Conservation (phyloP, 2,888 invertebrate species). For the Parasteatoda lunata region DNA sequence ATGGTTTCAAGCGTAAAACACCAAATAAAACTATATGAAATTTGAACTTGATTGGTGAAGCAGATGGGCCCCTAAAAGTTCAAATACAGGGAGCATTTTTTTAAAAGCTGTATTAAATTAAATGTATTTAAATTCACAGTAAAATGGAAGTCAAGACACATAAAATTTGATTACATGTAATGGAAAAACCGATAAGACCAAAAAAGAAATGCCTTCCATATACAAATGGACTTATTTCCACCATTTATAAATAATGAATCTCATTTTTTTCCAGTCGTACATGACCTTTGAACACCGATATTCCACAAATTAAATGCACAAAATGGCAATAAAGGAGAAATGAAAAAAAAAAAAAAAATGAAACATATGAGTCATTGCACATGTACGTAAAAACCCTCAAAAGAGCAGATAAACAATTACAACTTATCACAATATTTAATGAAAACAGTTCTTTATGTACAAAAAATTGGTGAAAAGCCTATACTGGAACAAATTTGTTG, state of each 20-base stretch:
- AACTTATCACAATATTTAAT: constrained; percentile 67
- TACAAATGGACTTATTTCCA: not conserved
- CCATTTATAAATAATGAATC: not conserved
- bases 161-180: constrained; percentile 1
- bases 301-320: constrained; percentile 47
- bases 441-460: constrained; percentile 50
- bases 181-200: not conserved
- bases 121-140: not conserved
- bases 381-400: constrained; percentile 57
- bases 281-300: constrained; percentile 28
- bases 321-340: constrained; percentile 45
- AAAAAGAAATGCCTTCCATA: not conserved
- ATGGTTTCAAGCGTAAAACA: too few species aligned
- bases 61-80: too few species aligned
- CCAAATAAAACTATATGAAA: too few species aligned
- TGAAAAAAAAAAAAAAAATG: constrained; percentile 44
- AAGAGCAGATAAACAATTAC: constrained; percentile 54
- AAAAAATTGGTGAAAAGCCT: constrained; percentile 54
- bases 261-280: not conserved
- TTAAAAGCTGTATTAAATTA: not conserved
- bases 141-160: not conserved
- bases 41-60: too few species aligned
- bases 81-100: too few species aligned
- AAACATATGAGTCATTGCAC: constrained; percentile 65
- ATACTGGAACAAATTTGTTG: constrained; percentile 33